Evolutionary conservation across 2,113 vertebrate species (phyloP).

Genomic region (Zosterops pallidus): DNA sequence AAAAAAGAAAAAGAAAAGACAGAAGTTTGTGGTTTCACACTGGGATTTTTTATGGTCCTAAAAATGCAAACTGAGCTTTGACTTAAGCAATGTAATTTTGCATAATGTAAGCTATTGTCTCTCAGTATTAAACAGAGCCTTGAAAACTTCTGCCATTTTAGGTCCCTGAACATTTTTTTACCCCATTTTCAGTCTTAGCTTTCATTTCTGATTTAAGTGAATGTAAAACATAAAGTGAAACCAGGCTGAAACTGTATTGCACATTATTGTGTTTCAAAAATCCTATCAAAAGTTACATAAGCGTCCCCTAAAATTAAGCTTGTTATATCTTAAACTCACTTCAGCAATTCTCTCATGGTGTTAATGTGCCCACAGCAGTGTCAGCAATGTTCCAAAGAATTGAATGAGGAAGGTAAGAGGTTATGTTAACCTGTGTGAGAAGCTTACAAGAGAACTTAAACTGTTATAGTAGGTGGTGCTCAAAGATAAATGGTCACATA

Average conservation of each 20-base stretch:
- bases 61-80: constrained; percentile 70
- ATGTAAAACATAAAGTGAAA: constrained; percentile 7
- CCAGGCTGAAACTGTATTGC: background rate
- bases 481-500: background rate
- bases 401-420: background rate
- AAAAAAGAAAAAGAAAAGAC: constrained; percentile 19
- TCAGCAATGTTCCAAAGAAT: background rate
- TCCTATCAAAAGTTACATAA: background rate
- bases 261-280: background rate
- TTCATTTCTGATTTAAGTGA: constrained; percentile 20
- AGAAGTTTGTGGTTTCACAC: constrained; percentile 76
- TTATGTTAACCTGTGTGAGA: background rate
- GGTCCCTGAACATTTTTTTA: background rate
- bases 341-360: background rate
- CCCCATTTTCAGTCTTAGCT: background rate
- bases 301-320: background rate
- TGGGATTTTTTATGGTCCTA: constrained; percentile 67
- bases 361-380: fast-evolving
- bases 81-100: constrained; percentile 59
- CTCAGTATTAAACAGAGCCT: constrained; percentile 13
- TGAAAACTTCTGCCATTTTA: constrained; percentile 34
- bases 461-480: background rate
- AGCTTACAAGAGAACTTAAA: background rate
- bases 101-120: constrained; percentile 42
- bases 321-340: background rate